Evolutionary conservation across 2,888 invertebrate species (phyloP).

Genomic region (Carterocephalus palaemon): DNA sequence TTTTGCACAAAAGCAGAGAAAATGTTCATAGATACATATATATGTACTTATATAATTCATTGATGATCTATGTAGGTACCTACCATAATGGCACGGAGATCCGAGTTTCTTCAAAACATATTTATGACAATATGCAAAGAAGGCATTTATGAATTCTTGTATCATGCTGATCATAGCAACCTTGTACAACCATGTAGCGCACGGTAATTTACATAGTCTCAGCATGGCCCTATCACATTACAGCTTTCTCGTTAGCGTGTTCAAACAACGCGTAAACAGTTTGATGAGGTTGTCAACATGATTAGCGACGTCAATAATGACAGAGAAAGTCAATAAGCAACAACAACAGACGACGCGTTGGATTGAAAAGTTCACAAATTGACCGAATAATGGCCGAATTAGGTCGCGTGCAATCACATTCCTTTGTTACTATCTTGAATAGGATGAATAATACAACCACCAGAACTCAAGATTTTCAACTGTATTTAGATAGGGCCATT

Average conservation of each 20-base stretch:
- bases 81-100: no score
- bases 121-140: no score
- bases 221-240: slow-evolving; percentile 29
- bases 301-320: slow-evolving; percentile 27
- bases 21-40: no score
- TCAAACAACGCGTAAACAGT: slow-evolving; percentile 29
- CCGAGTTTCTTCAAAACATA: no score
- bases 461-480: slow-evolving; percentile 7
- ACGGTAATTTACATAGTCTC: slow-evolving; percentile 20
- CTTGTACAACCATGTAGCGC: slow-evolving; percentile 5
- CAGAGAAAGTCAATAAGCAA: slow-evolving; percentile 27
- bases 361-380: background rate
- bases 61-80: no score
- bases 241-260: slow-evolving; percentile 34
- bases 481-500: background rate
- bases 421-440: background rate
- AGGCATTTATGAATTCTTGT: no score
- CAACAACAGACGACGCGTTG: no score
- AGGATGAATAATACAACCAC: slow-evolving; percentile 11
- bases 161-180: background rate
- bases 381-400: background rate
- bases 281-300: slow-evolving; percentile 32
- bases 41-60: no score
- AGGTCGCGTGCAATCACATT: slow-evolving; percentile 2
- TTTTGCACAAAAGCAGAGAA: no score